phyloP scores from a whole-genome alignment of 1,140 invertebrate genomes.

The Anoplolepis gracilipes region DNA sequence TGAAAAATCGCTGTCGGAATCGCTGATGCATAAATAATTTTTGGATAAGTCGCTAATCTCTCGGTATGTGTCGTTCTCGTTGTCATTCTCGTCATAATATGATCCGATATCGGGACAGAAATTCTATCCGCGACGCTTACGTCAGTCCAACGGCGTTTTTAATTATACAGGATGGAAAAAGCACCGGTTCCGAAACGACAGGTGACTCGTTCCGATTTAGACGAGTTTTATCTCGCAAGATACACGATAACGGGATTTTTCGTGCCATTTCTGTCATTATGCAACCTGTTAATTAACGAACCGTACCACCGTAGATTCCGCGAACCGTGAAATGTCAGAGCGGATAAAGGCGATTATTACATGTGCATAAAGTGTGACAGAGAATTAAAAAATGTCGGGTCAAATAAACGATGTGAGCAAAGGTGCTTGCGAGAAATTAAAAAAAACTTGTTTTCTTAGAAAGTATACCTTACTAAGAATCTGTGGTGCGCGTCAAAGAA shows the following conservation, averaged over 20 bases:
- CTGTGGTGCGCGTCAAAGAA: no score
- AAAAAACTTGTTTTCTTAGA: not conserved
- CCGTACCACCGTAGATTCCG: constrained; percentile 49
- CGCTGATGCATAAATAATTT: constrained; percentile 47
- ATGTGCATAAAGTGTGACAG: not conserved
- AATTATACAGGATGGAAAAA: not conserved
- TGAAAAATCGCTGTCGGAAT: constrained; percentile 5
- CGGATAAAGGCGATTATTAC: not conserved
- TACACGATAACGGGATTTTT: constrained; percentile 35
- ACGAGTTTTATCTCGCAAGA: constrained; percentile 1
- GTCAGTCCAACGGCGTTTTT: not conserved
- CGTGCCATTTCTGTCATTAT: constrained; percentile 34
- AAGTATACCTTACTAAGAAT: not conserved
- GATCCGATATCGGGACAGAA: constrained; percentile 3
- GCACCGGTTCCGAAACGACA: no score
- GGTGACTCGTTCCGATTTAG: constrained; percentile 9
- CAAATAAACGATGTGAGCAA: not conserved
- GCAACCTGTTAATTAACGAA: constrained; percentile 36
- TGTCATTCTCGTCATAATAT: constrained; percentile 4
- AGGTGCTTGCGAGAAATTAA: not conserved
- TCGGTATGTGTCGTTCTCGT: not conserved
- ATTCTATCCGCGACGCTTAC: constrained; percentile 12
- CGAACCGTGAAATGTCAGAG: constrained; percentile 63
- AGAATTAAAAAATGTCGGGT: not conserved
- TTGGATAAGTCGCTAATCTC: constrained; percentile 17